Percentiles rank a stretch among this genome's conserved stretches.
These are phyloP conservation scores for Caenorhabditis sp. DNA, from an alignment of 2,888 invertebrate genomes.

Conservation along the genomic window DNA sequence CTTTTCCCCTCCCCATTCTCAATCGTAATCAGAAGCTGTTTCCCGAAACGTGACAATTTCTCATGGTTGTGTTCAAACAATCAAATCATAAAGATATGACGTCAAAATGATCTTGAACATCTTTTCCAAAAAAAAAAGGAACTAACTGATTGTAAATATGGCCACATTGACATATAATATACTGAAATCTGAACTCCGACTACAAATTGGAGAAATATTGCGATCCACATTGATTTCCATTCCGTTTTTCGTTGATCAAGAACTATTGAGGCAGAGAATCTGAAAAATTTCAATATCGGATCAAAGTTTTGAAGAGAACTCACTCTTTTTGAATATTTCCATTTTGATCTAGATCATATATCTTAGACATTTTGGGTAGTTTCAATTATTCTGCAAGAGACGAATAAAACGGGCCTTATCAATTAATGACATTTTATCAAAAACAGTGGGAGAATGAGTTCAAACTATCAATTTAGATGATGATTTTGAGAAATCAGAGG, in stretches of 20 bases:
- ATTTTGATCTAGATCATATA: not conserved
- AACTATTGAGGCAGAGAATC: slow-evolving; percentile 20
- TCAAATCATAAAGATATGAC: no score
- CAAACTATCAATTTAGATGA: no score
- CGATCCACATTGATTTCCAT: slow-evolving; percentile 44
- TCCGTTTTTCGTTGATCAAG: slow-evolving; percentile 32
- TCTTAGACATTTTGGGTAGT: no score
- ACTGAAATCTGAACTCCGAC: slow-evolving; percentile 45
- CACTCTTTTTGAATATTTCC: not conserved
- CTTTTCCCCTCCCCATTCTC: no score
- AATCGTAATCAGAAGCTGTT: no score
- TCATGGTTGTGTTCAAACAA: no score
- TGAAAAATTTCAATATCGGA: slow-evolving; percentile 8
- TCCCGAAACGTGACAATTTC: no score
- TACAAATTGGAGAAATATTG: slow-evolving; percentile 39
- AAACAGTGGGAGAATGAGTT: no score
- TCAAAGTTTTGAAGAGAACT: no score
- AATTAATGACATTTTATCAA: not conserved
- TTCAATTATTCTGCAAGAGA: not conserved
- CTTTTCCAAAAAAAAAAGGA: no score
- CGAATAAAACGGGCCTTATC: not conserved
- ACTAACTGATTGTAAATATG: slow-evolving; percentile 26
- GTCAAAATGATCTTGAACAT: no score
- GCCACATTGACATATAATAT: slow-evolving; percentile 51
- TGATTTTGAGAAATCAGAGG: no score